Conservation (phyloP, 2,797 vertebrate species). For the Cynopterus sphinx region DNA sequence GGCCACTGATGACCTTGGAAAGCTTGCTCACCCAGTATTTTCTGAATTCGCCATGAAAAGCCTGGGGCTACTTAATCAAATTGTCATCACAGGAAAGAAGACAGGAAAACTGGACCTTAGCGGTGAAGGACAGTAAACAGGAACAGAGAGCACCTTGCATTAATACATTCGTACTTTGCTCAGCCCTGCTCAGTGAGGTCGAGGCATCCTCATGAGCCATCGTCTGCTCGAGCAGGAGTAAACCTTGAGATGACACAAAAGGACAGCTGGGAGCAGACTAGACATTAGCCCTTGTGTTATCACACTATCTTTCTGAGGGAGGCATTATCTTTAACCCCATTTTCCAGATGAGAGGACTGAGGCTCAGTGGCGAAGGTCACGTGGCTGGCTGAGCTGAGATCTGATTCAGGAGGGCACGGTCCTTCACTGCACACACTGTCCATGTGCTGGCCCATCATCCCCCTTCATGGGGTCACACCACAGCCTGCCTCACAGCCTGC, state of each 20-base stretch:
- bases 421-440: background rate
- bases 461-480: background rate
- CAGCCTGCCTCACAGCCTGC: background rate
- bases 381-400: background rate
- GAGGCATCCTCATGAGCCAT: background rate
- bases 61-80: background rate
- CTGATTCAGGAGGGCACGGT: background rate
- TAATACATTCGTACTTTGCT: background rate
- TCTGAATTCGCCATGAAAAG: background rate
- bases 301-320: background rate
- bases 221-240: background rate
- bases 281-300: background rate
- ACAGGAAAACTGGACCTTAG: background rate
- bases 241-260: background rate
- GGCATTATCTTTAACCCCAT: background rate
- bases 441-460: background rate
- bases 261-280: background rate
- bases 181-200: background rate
- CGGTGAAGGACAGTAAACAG: background rate
- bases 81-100: background rate
- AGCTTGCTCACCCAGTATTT: background rate
- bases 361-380: background rate
- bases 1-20: slow-evolving; percentile 42
- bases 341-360: background rate
- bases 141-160: background rate